Percentiles rank a stretch among this genome's conserved stretches.
These are phyloP conservation scores for Eupithecia insigniata DNA, from an alignment of 2,888 invertebrate species.

Conservation along the genomic window DNA sequence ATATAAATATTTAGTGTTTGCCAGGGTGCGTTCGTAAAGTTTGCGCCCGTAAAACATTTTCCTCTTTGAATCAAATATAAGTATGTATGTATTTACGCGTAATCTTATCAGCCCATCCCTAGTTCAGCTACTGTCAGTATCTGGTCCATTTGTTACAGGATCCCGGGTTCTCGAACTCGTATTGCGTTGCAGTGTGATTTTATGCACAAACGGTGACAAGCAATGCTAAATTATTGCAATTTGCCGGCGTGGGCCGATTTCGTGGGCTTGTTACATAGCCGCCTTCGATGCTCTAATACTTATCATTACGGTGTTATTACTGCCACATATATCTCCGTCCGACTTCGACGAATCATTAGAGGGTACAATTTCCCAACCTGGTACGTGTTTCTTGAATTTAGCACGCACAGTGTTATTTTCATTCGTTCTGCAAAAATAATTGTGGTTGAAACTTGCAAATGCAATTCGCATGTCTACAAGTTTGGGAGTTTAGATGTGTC, in stretches of 20 bases:
- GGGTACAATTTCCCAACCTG: conserved; percentile 20
- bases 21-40: neutral
- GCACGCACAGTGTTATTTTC: neutral
- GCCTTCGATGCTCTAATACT: conserved; percentile 51
- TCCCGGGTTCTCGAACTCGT: conserved; percentile 43
- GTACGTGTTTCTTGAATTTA: conserved; percentile 17
- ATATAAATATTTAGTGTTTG: neutral
- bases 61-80: neutral
- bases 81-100: neutral
- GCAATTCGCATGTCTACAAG: conserved; percentile 34
- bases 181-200: conserved; percentile 41
- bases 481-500: conserved; percentile 22
- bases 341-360: conserved; percentile 24
- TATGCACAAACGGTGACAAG: conserved; percentile 51
- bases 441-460: conserved; percentile 20
- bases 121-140: conserved; percentile 24
- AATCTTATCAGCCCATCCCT: conserved; percentile 14
- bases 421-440: neutral
- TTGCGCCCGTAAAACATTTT: neutral
- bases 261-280: conserved; percentile 56
- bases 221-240: conserved; percentile 60
- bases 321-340: conserved; percentile 40
- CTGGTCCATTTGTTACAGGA: conserved; percentile 57
- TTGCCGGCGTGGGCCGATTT: conserved; percentile 58
- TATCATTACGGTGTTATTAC: conserved; percentile 48